A percentile compares a stretch with the other conserved stretches of the same genome.
Evolutionary conservation across 2,797 vertebrate genomes (phyloP).

Genomic region (Hippocampus kuda): DNA sequence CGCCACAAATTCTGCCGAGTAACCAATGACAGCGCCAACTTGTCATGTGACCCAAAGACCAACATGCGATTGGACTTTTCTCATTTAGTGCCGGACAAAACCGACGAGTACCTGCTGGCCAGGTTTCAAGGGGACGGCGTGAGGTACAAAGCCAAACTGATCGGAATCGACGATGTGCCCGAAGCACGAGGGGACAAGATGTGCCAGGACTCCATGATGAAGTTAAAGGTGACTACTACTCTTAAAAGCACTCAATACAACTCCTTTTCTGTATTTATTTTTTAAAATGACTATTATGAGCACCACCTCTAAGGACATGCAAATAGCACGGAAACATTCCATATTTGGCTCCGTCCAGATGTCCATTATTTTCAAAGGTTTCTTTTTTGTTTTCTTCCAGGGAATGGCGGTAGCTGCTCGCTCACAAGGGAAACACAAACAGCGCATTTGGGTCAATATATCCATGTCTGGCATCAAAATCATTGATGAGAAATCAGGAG

Average conservation of each 20-base stretch:
- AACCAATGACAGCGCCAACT: not conserved
- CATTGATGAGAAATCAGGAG: constrained; percentile 90
- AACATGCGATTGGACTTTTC: not conserved
- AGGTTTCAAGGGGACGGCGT: constrained; percentile 93
- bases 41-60: not conserved
- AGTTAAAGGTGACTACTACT: constrained; percentile 77
- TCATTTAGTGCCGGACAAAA: constrained; percentile 77
- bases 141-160: constrained; percentile 93
- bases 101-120: constrained; percentile 83
- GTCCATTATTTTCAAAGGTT: no score
- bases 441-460: constrained; percentile 91
- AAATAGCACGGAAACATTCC: no score
- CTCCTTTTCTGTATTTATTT: no score
- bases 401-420: constrained; percentile 89
- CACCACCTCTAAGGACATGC: no score
- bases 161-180: constrained; percentile 87
- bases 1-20: not conserved
- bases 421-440: constrained; percentile 97
- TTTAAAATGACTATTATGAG: no score
- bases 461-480: constrained; percentile 91
- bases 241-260: not conserved
- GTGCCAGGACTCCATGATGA: constrained; percentile 99
- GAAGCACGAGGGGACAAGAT: constrained; percentile 95
- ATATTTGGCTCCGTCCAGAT: no score
- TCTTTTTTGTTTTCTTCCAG: constrained; percentile 39